These are phyloP conservation scores for Passer domesticus DNA, from an alignment of 2,113 vertebrate species.

Conservation along the genomic window DNA sequence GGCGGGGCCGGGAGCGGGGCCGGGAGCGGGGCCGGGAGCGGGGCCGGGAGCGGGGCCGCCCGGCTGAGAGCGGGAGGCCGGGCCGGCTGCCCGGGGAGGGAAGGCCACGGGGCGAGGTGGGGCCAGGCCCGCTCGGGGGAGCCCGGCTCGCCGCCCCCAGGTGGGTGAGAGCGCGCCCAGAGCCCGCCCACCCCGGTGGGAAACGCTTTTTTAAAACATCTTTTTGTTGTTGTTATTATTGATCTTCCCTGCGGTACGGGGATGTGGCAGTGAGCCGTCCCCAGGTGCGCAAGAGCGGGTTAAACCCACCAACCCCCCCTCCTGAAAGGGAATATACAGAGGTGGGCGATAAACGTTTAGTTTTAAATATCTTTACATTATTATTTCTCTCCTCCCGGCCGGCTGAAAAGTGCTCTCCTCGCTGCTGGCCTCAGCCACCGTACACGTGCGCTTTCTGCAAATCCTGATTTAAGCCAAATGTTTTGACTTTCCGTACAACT, in stretches of 20 bases:
- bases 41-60: not conserved
- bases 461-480: constrained; percentile 26
- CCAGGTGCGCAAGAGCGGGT: not conserved
- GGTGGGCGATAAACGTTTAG: not conserved
- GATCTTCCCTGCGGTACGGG: not conserved
- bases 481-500: not conserved
- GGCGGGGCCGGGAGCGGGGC: too few relatives aligned
- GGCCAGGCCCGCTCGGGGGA: not conserved
- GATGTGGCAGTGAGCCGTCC: not conserved
- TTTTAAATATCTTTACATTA: not conserved
- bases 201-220: not conserved
- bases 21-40: not conserved
- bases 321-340: not conserved
- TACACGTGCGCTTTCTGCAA: not conserved
- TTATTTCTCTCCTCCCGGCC: not conserved
- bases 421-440: not conserved
- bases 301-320: accelerated
- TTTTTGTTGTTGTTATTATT: not conserved
- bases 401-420: not conserved
- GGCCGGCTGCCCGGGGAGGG: not conserved
- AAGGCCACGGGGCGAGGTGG: not conserved
- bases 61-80: not conserved
- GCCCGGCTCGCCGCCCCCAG: not conserved
- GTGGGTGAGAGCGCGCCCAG: not conserved
- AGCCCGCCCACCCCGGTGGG: not conserved